phyloP scores from a whole-genome alignment of 2,888 invertebrate genomes.

The Laspeyria flexula region DNA sequence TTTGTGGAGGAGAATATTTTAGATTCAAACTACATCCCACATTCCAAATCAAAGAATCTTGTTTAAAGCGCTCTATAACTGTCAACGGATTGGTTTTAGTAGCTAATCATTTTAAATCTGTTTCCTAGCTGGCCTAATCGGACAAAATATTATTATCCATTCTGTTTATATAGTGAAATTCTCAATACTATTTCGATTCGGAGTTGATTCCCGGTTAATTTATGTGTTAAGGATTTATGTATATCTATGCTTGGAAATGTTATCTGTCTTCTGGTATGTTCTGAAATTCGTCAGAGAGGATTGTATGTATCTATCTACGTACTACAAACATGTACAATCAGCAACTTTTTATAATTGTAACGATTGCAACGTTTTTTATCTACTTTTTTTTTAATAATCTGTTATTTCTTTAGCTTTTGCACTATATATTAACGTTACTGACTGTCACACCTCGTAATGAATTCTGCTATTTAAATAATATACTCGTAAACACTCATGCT shows the following conservation, averaged over 20 bases:
- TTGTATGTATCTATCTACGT: background rate
- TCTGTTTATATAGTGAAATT: conserved; percentile 28
- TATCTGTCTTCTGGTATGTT: background rate
- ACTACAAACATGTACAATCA: no score
- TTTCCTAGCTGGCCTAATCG: conserved; percentile 34
- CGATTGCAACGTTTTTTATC: no score
- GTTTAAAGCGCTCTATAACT: no score
- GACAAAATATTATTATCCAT: conserved; percentile 40
- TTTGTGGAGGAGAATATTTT: no score
- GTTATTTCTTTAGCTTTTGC: no score
- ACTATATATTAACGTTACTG: no score
- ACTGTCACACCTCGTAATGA: no score
- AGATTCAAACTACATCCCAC: no score
- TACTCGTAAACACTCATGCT: background rate
- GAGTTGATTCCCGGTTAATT: conserved; percentile 15
- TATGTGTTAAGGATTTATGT: conserved; percentile 5
- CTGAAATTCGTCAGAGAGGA: background rate
- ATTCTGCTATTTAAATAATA: background rate
- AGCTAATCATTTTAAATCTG: conserved; percentile 31
- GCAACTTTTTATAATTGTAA: no score
- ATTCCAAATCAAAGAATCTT: background rate
- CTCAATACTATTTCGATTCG: conserved; percentile 25
- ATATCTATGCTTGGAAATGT: background rate
- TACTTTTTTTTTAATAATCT: no score
- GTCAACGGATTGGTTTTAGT: conserved; percentile 33